Evolutionary conservation across 2,888 invertebrate species (phyloP).

Genomic region (Stegana nigrithorax): DNA sequence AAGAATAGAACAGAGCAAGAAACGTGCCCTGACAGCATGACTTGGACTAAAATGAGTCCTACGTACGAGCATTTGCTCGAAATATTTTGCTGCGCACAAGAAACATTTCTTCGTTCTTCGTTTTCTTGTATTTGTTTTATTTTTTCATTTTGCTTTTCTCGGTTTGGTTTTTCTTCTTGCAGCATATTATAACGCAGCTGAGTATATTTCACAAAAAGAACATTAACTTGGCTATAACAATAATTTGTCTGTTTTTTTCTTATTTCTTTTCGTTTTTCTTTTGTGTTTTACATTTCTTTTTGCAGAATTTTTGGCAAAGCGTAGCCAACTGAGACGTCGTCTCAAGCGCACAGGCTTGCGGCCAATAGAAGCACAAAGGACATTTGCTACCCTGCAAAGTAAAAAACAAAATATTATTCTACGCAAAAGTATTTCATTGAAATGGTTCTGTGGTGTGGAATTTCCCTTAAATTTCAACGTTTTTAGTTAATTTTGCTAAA

Average conservation of each 20-base stretch:
- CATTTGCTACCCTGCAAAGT: not conserved
- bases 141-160: slow-evolving; percentile 15
- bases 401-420: not conserved
- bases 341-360: not conserved
- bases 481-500: no score
- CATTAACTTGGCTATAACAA: slow-evolving; percentile 47
- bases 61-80: slow-evolving; percentile 14
- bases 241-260: slow-evolving; percentile 42
- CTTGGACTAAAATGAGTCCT: slow-evolving; percentile 18
- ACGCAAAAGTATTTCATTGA: not conserved
- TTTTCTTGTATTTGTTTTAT: no score
- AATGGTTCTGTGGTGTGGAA: not conserved
- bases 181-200: slow-evolving; percentile 28
- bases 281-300: slow-evolving; percentile 4
- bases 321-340: slow-evolving; percentile 11
- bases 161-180: no score
- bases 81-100: slow-evolving; percentile 26
- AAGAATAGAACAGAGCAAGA: not conserved
- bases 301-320: not conserved
- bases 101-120: slow-evolving; percentile 6
- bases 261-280: not conserved
- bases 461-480: no score
- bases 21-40: not conserved
- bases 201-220: slow-evolving; percentile 41
- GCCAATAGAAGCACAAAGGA: not conserved